Conservation (phyloP, 2,113 vertebrate species). For the Silurus meridionalis region DNA sequence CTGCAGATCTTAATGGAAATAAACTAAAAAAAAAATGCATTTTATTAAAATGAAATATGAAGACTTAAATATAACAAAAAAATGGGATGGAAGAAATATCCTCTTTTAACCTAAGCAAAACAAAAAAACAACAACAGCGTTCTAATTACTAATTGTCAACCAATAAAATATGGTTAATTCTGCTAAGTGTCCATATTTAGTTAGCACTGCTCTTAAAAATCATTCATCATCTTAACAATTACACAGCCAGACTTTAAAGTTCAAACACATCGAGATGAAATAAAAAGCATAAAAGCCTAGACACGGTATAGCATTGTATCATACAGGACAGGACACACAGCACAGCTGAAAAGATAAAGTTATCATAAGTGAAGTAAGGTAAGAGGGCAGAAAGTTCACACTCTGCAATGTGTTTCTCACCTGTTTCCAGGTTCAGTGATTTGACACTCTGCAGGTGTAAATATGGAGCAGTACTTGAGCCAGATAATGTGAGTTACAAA, state of each 20-base stretch:
- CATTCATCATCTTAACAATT: neutral
- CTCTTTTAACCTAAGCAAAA: neutral
- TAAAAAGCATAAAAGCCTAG: slow-evolving; percentile 10
- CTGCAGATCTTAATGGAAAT: neutral
- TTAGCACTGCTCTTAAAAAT: neutral
- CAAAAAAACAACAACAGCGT: neutral
- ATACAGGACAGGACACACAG: slow-evolving; percentile 6
- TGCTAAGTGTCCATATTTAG: neutral
- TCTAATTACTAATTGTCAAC: neutral
- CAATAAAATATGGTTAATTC: neutral
- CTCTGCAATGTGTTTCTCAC: neutral
- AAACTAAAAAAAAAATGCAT: no score
- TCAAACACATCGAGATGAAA: neutral
- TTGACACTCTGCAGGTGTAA: slow-evolving; percentile 8
- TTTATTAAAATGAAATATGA: neutral
- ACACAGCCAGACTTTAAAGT: neutral
- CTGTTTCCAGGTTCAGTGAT: slow-evolving; percentile 21
- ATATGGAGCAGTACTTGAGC: neutral
- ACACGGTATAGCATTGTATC: neutral
- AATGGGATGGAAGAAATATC: neutral
- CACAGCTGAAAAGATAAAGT: slow-evolving; percentile 32
- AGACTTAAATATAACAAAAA: neutral
- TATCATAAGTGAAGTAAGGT: slow-evolving; percentile 22
- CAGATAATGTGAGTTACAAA: neutral
- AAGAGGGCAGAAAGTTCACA: slow-evolving; percentile 24